Base-by-base conservation (phyloP, 2,797 vertebrate species). In the Acrossocheilus wenchowensis region DNA sequence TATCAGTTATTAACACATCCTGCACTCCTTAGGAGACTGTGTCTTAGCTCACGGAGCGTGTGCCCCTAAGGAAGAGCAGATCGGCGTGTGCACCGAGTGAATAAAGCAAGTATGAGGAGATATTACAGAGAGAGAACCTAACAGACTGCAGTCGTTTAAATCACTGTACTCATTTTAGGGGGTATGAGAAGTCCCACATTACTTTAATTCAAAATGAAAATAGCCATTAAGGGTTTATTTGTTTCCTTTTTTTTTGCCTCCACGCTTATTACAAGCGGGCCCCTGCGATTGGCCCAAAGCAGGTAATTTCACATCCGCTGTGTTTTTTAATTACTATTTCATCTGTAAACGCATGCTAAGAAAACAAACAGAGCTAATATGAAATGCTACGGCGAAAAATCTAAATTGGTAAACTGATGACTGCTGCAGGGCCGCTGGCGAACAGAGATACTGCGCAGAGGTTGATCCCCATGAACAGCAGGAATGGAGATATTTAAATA, bases 1-100 rank as follows among this genome's bases (percentile, higher is more conserved):
- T 90, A 94, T 94, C 90, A 94, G 93, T 94, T 95, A 95, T 94
- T 94, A 94, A 94, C 90, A 92, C 86, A 82, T 93, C 88, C 90
- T 94, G 90, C 92, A 90, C 91, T 93, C 82, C 91, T 93, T 92
- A 92, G 87, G 39, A 92, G 90, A 90, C 92, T 87, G 84, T 89
- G 93, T 93, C 94, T 94, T 89, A 92, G 88, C 90, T 91, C 87
- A 86, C 89, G 89, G 87, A 90, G 84, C 73, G 87, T 87, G 88
- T 85, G 89, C 86, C 84, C 87, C 48, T 17, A 43, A 87, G 87
- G 74, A 84, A 85, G 26, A 81, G 71, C 34, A 54, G 34, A 77
- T 14, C 77, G 57, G 80, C 43, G 43, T 34, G 54, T 0, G 71
- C 85, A 78, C 15, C 7, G 39, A 21, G 45, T 36, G 50, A 78